Evolutionary conservation across 2,797 vertebrate genomes (phyloP).

Genomic region (Ceryle rudis): DNA sequence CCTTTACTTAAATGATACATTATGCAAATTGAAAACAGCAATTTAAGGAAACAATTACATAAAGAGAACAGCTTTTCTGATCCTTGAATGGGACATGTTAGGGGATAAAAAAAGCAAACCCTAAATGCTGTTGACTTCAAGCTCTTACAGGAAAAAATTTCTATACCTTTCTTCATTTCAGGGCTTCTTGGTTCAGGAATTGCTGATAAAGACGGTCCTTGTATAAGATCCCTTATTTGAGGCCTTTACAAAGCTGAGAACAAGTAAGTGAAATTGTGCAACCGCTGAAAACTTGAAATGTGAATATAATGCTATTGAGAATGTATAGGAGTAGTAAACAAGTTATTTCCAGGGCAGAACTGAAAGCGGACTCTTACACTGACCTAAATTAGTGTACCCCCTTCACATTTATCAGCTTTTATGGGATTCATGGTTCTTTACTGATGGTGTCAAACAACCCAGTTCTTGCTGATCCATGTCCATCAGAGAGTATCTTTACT

Average conservation of each 20-base stretch:
- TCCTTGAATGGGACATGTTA: conserved; percentile 50
- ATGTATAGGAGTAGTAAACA: not conserved
- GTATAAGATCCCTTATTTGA: not conserved
- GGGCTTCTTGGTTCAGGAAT: not conserved
- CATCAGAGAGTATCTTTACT: not conserved
- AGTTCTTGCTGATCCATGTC: not conserved
- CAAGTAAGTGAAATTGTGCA: not conserved
- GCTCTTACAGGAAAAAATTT: not conserved
- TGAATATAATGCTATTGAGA: not conserved
- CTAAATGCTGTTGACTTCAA: conserved; percentile 19
- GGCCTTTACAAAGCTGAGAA: not conserved
- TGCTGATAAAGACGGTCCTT: not conserved
- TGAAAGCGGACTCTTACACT: not conserved
- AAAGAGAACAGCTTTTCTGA: conserved; percentile 51
- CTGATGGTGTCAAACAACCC: not conserved
- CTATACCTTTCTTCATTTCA: conserved; percentile 20
- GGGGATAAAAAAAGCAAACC: conserved; percentile 51
- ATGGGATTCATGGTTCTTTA: not conserved
- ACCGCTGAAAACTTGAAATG: not conserved
- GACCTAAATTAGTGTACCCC: not conserved
- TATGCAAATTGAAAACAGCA: conserved; percentile 68
- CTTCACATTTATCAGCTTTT: not conserved
- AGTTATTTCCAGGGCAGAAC: not conserved
- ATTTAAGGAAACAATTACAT: conserved; percentile 63
- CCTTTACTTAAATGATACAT: conserved; percentile 68